phyloP scores from a whole-genome alignment of 2,888 invertebrate species.

The Ochropleura plecta region DNA sequence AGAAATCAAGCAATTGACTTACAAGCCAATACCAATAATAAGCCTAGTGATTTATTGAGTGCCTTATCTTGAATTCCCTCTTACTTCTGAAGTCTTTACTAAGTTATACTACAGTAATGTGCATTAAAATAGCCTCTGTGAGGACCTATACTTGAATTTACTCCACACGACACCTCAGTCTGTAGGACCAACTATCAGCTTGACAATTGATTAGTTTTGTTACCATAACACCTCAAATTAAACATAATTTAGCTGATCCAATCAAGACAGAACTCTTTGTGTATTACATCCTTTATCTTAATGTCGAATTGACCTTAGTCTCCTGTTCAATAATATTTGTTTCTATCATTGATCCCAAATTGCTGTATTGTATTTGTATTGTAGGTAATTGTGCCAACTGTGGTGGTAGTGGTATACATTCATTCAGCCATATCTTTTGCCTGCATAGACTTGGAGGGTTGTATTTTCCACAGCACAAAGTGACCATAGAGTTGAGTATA shows the following conservation, averaged over 20 bases:
- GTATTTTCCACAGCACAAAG: no score
- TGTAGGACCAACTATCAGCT: background rate
- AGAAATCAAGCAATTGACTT: constrained; percentile 7
- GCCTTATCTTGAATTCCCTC: constrained; percentile 23
- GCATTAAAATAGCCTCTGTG: background rate
- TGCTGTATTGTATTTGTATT: no score
- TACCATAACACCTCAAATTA: background rate
- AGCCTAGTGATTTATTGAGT: constrained; percentile 7
- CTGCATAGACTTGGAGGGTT: no score
- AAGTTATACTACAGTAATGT: background rate
- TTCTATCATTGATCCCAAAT: background rate
- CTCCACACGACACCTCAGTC: background rate
- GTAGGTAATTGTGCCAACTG: no score
- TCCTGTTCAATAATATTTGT: background rate
- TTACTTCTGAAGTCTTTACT: background rate
- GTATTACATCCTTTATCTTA: background rate
- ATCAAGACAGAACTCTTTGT: background rate
- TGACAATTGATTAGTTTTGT: background rate
- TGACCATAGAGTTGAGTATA: no score
- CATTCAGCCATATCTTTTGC: no score
- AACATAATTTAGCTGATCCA: background rate
- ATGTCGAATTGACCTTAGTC: background rate
- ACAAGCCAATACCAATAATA: constrained; percentile 4
- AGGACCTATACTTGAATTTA: background rate
- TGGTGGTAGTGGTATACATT: no score